Base-by-base conservation (phyloP, 2,797 vertebrate genomes). In the Margarornis squamiger region DNA sequence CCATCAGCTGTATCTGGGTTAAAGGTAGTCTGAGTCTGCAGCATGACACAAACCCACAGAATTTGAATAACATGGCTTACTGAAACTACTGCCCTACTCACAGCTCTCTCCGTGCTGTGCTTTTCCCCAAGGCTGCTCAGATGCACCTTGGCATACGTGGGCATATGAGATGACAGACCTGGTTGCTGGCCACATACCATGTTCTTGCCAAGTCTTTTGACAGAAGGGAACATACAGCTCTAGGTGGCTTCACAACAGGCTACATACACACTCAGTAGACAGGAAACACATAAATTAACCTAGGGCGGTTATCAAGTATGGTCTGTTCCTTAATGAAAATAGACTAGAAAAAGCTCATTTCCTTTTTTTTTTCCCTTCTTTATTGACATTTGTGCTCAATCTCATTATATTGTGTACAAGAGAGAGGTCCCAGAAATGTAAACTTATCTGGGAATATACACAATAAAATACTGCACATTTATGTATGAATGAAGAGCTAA, bases 31-130 rank as follows among this genome's bases (percentile, higher is more conserved):
- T 76, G 67, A 20, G 8, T 12, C 86, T 46, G 39, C 73, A 46
- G 24, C 1, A 1, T 22, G 16, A 15, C 57, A 63, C 66, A 55
- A 29, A 32, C 32, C 39, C 39, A 32, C 9, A 0, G 6, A 0
- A 1, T 59, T 16, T 45, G 48, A 23, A 48, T 48, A 67, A 29
- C 41, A 5, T 0, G 1, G 49, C 49, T 68, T 65, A 36, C 27
- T 29, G 74, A 70, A 87, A 15, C 21, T 39, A 67, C 59, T 39
- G 36, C 32, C 15, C 29, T 41, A 8, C 36, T 39, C 22, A 14
- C 55, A 68, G 67, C 66, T 57, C 38, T 39, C 65, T 77, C 32
- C 49, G 59, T 38, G 48, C 52, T 2, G 0, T 8, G 17, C 9
- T 71, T 19, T 21, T 65, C 76, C 32, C 68, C 52, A 34, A 22